Evolutionary conservation across 2,888 invertebrate genomes (phyloP), one percentile per base, ranked within the genome.

Genomic region (Agrilus cyanescens): DNA sequence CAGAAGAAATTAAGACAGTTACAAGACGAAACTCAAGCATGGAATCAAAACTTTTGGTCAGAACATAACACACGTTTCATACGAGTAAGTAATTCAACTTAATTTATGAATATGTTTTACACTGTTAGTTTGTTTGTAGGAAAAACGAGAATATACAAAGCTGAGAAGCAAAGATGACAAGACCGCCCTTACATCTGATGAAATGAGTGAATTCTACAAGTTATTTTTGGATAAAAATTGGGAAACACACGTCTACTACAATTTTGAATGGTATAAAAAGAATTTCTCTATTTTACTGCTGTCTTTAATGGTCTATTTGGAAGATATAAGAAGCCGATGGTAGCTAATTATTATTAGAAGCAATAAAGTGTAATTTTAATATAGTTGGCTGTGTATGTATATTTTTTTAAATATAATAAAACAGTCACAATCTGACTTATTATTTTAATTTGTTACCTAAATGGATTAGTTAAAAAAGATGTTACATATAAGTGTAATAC

Each of bases 181-280:
- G 50, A 68, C 71, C 41, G 75, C 74, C 33, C 61, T 83, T 15
- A 76, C 79, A 4, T 80, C 86, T 1, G 87, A 88, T 66, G 83
- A 86, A 65, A 85, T 91, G 83, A 88, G 90, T 54, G 77, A 81
- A 16, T 91, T 91, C 66, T 91, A 91, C 60, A 89, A 86, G 68
- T 66, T 74, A 38, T 91, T 91, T 62, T 69, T 91, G 12, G 85
- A 90, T 62, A 80, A 82, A 58, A 85, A 90, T 62, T 84, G 83
- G 79, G 74, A 73, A 52, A 63, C 69, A 1, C 90, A 91, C 62
- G 66, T 82, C 1, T 66, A 71, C 45, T 91, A 90, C 60, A 91
- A 91, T 59, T 69, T 80, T 40, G 77, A 82, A 45, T 91, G 90
- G 90, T 89, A 90, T 62, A 77, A 76, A 55, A 82, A 74, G 58